Conservation (phyloP, 2,113 vertebrate genomes). For the Naja naja region DNA sequence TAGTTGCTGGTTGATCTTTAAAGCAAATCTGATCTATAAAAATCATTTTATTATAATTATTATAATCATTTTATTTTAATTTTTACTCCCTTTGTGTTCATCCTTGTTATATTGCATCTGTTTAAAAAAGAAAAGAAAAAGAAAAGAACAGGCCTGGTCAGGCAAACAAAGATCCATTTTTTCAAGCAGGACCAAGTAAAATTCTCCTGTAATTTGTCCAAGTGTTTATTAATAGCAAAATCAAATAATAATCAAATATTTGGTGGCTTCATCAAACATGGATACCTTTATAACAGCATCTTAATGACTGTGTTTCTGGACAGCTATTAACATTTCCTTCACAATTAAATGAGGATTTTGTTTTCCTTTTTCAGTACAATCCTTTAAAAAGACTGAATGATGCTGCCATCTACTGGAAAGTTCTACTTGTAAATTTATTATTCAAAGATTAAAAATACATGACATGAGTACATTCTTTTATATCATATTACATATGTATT, state of each 20-base stretch:
- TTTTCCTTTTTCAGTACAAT: not conserved
- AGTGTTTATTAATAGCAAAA: conserved; percentile 21
- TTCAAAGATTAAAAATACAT: not conserved
- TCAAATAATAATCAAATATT: conserved; percentile 38
- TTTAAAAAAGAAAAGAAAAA: not conserved
- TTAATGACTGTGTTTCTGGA: not conserved
- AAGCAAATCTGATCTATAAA: not conserved
- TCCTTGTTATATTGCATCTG: not conserved
- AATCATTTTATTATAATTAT: too few relatives aligned
- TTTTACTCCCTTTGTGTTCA: not conserved
- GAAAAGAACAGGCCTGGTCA: not conserved
- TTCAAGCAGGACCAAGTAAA: not conserved
- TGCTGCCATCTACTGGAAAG: conserved; percentile 75
- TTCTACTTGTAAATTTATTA: not conserved
- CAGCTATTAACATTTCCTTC: conserved; percentile 23
- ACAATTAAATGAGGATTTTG: not conserved
- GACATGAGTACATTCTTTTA: not conserved
- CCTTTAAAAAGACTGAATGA: conserved; percentile 57
- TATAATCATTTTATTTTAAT: too few relatives aligned
- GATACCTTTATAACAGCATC: conserved; percentile 18
- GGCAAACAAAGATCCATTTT: not conserved
- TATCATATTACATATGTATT: not conserved
- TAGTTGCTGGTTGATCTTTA: not conserved
- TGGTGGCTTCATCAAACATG: conserved; percentile 14
- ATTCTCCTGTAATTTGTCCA: conserved; percentile 16